Evolutionary conservation across 1,140 invertebrate genomes (phyloP).

Genomic region (Monochamus saltuarius): DNA sequence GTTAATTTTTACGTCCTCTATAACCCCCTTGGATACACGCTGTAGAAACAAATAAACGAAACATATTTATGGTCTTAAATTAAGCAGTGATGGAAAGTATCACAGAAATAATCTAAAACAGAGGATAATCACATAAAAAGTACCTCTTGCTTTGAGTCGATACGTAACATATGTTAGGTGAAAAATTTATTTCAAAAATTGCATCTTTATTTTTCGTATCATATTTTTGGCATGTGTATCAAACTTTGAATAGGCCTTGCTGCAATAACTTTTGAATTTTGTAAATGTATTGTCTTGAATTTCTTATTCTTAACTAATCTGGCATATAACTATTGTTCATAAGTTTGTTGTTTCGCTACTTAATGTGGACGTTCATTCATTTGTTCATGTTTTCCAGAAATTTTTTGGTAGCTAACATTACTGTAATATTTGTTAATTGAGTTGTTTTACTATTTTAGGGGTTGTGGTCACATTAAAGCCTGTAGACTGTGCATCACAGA

Average conservation of each 20-base stretch:
- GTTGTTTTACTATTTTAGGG: conserved; percentile 23
- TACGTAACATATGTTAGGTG: too few species aligned
- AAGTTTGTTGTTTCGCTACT: conserved; percentile 33
- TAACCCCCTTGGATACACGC: too few species aligned
- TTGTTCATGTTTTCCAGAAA: conserved; percentile 25
- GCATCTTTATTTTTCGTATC: not conserved
- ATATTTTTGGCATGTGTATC: conserved; percentile 18
- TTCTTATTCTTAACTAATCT: conserved; percentile 29
- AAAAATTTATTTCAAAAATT: not conserved
- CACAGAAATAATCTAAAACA: too few species aligned
- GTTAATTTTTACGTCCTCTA: too few species aligned
- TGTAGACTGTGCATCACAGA: conserved; percentile 34
- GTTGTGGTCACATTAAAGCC: conserved; percentile 39
- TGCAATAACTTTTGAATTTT: conserved; percentile 30
- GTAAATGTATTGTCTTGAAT: conserved; percentile 34
- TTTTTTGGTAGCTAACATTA: conserved; percentile 34
- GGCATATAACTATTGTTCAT: conserved; percentile 21
- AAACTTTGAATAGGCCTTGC: conserved; percentile 16
- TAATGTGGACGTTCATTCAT: conserved; percentile 24
- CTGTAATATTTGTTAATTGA: conserved; percentile 6
- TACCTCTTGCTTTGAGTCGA: too few species aligned
- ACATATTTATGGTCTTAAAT: too few species aligned
- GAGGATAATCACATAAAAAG: too few species aligned
- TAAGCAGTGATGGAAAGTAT: too few species aligned
- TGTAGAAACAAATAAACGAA: too few species aligned